phyloP scores from a whole-genome alignment of 1,140 invertebrate species.

The Anastrepha ludens region DNA sequence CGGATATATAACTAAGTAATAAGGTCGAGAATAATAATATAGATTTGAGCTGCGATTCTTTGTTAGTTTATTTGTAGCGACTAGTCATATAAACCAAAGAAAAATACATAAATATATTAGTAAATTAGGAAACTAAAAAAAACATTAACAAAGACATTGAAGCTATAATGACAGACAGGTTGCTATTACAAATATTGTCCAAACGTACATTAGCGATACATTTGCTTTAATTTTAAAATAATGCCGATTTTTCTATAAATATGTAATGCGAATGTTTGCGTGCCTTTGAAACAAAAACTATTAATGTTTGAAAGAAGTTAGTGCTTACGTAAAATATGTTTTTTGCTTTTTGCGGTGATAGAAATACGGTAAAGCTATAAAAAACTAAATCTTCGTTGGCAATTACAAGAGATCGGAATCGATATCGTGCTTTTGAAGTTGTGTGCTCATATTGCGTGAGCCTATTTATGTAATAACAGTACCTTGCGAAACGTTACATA shows the following conservation, averaged over 20 bases:
- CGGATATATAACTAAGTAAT: neutral
- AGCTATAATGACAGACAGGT: neutral
- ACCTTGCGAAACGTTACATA: constrained; percentile 46
- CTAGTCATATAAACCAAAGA: constrained; percentile 15
- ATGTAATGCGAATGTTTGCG: too few species aligned
- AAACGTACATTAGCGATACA: neutral
- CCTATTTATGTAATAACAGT: neutral
- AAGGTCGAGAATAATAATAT: neutral
- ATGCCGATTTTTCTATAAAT: neutral
- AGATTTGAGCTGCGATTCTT: neutral
- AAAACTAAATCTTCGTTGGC: too few species aligned
- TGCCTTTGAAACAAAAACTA: too few species aligned
- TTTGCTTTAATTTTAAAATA: constrained; percentile 10
- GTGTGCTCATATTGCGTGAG: constrained; percentile 15
- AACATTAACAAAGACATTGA: constrained; percentile 37
- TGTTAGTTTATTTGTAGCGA: neutral
- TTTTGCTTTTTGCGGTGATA: too few species aligned
- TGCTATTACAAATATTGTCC: neutral
- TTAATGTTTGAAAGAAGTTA: too few species aligned
- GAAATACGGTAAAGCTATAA: too few species aligned
- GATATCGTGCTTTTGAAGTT: neutral
- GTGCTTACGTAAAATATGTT: too few species aligned
- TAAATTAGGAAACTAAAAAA: neutral
- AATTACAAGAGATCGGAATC: neutral
- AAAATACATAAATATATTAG: constrained; percentile 4